Conservation (phyloP, 1,140 invertebrate species). For the Drosophila ambigua region DNA sequence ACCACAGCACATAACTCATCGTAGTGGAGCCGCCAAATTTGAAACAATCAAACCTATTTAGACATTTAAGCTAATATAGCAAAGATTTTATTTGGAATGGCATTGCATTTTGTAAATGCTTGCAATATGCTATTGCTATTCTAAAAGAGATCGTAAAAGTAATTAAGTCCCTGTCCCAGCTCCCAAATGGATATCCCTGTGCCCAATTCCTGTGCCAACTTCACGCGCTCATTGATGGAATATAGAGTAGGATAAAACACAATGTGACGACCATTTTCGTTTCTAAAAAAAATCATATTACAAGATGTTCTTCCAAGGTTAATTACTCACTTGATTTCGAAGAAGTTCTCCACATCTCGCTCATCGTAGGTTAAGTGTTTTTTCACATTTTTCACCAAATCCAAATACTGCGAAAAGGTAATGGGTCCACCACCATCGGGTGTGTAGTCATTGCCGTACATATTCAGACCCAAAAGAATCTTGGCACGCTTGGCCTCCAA, state of each 20-base stretch:
- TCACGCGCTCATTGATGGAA: conserved; percentile 92
- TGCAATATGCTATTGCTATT: background rate
- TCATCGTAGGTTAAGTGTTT: conserved; percentile 91
- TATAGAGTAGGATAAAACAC: conserved; percentile 95
- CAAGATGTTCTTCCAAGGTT: conserved; percentile 2
- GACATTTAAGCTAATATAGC: background rate
- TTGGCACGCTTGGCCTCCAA: conserved; percentile 87
- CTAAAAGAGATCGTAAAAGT: conserved; percentile 97
- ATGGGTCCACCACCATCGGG: conserved; percentile 91
- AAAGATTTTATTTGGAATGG: conserved; percentile 23
- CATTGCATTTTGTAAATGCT: conserved; percentile 20
- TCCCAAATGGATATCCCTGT: conserved; percentile 97
- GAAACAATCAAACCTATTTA: background rate
- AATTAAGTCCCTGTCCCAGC: conserved; percentile 96
- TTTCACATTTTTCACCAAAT: conserved; percentile 88
- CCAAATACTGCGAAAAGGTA: conserved; percentile 90
- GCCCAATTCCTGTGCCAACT: conserved; percentile 91
- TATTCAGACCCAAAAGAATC: conserved; percentile 95
- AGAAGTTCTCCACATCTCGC: conserved; percentile 92
- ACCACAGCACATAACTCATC: too few species aligned
- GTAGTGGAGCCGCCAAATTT: background rate
- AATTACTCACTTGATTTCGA: conserved; percentile 91
- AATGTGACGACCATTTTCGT: conserved; percentile 87
- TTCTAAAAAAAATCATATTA: conserved; percentile 71
- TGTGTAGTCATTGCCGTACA: conserved; percentile 96